Evolutionary conservation across 2,113 vertebrate genomes (phyloP), one percentile per base, ranked within the genome.

Genomic region (Cyprinodon variegatus): DNA sequence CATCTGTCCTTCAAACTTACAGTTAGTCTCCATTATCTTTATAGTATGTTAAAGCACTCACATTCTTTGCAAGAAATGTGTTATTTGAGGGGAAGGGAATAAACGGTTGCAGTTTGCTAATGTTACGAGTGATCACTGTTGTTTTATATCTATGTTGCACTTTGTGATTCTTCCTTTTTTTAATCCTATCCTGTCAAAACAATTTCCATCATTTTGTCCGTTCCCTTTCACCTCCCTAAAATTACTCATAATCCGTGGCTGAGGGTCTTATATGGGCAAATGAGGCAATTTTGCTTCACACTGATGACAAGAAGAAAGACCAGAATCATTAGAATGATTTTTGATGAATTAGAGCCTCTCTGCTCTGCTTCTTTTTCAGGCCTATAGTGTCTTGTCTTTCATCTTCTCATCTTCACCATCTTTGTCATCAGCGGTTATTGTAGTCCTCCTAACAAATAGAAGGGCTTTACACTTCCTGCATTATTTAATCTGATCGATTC

Each of bases 221-320:
- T 38, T 76, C 69, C 45, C 5, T 72, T 69, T 45, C 9, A 59
- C 61, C 74, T 57, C 61, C 68, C 48, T 71, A 53, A 83, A 80
- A 83, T 85, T 4, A 70, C 60, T 73, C 78, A 72, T 78, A 53
- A 82, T 64, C 43, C 43, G 57, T 11, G 64, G 61, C 53, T 59
- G 45, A 53, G n/a, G 70, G 46, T 75, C 59, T 68, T 4, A 37
- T 50, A 11, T 66, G 53, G 63, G 46, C 74, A 65, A 77, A 84
- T 11, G 10, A 77, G 61, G 60, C 71, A 0, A 78, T 81, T 84
- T 76, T 81, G 70, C 80, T 76, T 60, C 60, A 71, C 70, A 78
- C 70, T 60, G 67, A 73, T 83, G 65, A 83, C 67, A 77, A 29
- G 39, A 73, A 66, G 53, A 76, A 67, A 74, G 64, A 38, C 61